phyloP scores from a whole-genome alignment of 2,888 invertebrate genomes.

The Hemithea aestivaria region DNA sequence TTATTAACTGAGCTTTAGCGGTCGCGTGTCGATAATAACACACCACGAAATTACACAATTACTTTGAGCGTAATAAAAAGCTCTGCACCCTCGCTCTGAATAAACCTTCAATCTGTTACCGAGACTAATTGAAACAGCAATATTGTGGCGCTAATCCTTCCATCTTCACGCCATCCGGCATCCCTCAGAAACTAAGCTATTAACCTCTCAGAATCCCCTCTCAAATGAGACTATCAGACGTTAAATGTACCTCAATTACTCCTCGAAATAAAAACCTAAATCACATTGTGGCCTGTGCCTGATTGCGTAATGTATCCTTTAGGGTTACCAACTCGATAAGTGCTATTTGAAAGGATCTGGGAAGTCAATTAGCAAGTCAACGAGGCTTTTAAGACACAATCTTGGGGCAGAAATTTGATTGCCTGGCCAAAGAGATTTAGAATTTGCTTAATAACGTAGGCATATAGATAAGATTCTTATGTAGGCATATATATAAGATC shows the following conservation, averaged over 20 bases:
- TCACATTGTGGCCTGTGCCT: conserved; percentile 22
- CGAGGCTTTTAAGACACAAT: no score
- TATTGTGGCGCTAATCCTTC: conserved; percentile 3
- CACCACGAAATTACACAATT: no score
- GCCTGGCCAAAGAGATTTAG: no score
- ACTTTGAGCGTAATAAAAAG: no score
- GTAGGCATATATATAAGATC: no score
- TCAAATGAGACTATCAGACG: conserved; percentile 14
- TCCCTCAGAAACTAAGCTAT: conserved; percentile 1
- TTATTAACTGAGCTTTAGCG: no score
- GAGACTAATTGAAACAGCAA: conserved; percentile 1
- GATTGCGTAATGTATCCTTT: conserved; percentile 19
- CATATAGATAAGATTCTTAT: no score
- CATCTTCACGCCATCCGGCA: conserved; percentile 1
- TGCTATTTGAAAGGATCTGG: no score
- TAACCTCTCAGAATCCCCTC: conserved; percentile 5
- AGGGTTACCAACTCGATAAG: conserved; percentile 5
- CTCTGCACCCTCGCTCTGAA: conserved; percentile 3
- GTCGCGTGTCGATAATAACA: no score
- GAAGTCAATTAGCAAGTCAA: no score
- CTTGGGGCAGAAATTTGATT: no score
- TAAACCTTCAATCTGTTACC: conserved; percentile 1
- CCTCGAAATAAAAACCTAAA: conserved; percentile 22
- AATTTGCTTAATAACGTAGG: no score
- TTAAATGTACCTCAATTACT: conserved; percentile 13